Conservation (phyloP, 2,888 invertebrate species). For the Rhodophaea formosa region DNA sequence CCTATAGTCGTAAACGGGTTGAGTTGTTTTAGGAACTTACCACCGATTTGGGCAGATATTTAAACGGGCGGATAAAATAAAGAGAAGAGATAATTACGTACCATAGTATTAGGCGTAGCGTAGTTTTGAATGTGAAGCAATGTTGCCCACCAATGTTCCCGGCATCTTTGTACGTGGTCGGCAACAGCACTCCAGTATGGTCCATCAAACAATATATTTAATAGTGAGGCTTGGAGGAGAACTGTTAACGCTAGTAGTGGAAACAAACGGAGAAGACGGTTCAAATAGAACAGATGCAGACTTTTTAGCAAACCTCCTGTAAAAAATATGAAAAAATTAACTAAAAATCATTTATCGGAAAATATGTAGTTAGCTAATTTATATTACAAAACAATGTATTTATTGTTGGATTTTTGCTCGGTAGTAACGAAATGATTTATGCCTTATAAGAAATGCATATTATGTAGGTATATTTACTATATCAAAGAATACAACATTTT, state of each 20-base stretch:
- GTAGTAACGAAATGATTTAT: too few relatives aligned
- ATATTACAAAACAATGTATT: conserved; percentile 1
- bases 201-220: conserved; percentile 48
- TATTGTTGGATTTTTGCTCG: too few relatives aligned
- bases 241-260: conserved; percentile 50
- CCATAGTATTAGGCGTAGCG: conserved; percentile 34
- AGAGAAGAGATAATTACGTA: conserved; percentile 26
- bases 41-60: too few relatives aligned
- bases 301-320: conserved; percentile 40
- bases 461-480: too few relatives aligned
- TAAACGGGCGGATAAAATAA: too few relatives aligned
- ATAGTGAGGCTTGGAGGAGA: conserved; percentile 51
- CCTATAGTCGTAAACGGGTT: too few relatives aligned
- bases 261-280: conserved; percentile 53
- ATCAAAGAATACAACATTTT: too few relatives aligned
- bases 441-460: too few relatives aligned
- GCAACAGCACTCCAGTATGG: conserved; percentile 62
- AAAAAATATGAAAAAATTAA: conserved; percentile 18
- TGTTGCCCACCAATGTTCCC: conserved; percentile 53
- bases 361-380: too few relatives aligned
- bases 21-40: too few relatives aligned
- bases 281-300: conserved; percentile 57
- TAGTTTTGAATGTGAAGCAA: conserved; percentile 55
- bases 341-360: background rate
- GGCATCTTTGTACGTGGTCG: conserved; percentile 30